phyloP scores from a whole-genome alignment of 1,140 invertebrate genomes.

The Samia ricini region DNA sequence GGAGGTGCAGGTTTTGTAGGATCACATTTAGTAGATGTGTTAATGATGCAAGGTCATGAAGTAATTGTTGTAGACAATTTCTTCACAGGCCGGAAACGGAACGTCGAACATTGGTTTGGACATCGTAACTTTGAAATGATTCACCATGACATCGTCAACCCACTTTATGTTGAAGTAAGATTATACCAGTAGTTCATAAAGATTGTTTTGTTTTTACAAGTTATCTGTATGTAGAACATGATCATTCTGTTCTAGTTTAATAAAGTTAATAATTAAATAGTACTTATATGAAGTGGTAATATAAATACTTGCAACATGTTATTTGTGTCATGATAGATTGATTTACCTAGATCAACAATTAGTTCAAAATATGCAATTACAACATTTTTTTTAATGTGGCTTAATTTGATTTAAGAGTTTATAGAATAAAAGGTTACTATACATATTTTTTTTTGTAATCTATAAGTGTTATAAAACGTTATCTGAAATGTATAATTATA shows the following conservation, averaged over 20 bases:
- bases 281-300: background rate
- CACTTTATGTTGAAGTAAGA: slow-evolving; percentile 93
- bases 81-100: slow-evolving; percentile 97
- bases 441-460: too few relatives aligned
- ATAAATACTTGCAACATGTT: background rate
- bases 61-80: slow-evolving; percentile 99
- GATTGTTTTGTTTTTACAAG: background rate
- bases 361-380: too few relatives aligned
- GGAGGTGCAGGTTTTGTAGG: slow-evolving; percentile 99
- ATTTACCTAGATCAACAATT: too few relatives aligned
- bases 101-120: slow-evolving; percentile 99
- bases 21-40: slow-evolving; percentile 96
- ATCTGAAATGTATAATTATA: too few relatives aligned
- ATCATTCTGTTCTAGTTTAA: background rate
- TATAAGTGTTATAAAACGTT: too few relatives aligned
- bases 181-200: background rate
- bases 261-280: background rate
- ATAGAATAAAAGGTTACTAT: too few relatives aligned
- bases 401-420: too few relatives aligned
- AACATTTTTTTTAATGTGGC: too few relatives aligned
- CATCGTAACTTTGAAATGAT: slow-evolving; percentile 99
- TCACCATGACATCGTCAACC: slow-evolving; percentile 99
- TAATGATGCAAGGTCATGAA: slow-evolving; percentile 98
- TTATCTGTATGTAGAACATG: background rate
- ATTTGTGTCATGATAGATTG: background rate